These are phyloP conservation scores for Gavia stellata DNA, from an alignment of 2,113 vertebrate genomes.

Conservation along the genomic window DNA sequence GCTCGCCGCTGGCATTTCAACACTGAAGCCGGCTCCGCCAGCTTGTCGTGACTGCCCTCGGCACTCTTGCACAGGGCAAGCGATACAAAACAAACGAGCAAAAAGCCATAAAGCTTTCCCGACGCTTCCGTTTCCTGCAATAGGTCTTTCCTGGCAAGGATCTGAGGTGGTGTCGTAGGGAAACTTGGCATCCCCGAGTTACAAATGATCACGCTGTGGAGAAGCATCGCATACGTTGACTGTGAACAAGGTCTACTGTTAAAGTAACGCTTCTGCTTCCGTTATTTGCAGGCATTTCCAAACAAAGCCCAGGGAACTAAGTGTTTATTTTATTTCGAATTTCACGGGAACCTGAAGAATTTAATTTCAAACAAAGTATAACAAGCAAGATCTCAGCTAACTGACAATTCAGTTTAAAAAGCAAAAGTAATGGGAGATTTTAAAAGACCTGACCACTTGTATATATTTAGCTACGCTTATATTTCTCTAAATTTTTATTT, in stretches of 20 bases:
- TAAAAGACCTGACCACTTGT: background rate
- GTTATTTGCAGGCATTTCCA: background rate
- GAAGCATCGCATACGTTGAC: background rate
- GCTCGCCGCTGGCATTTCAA: too few species aligned
- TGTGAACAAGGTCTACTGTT: background rate
- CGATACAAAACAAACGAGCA: background rate
- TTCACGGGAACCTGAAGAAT: background rate
- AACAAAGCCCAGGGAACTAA: background rate
- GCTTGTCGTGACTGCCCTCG: accelerated
- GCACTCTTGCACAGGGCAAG: background rate
- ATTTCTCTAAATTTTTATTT: background rate
- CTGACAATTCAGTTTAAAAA: background rate
- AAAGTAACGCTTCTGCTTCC: background rate
- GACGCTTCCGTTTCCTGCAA: background rate
- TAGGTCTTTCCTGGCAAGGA: accelerated
- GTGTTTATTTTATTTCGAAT: background rate
- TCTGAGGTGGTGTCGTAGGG: accelerated
- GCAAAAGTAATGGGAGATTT: background rate
- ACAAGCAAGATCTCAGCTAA: background rate
- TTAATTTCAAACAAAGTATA: background rate
- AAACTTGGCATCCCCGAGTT: background rate
- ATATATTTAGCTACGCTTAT: background rate
- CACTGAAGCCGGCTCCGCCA: background rate
- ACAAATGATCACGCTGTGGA: background rate
- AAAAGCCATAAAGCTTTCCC: background rate